Base-by-base conservation (phyloP, 2,888 invertebrate species). In the Drosophila quinaria region DNA sequence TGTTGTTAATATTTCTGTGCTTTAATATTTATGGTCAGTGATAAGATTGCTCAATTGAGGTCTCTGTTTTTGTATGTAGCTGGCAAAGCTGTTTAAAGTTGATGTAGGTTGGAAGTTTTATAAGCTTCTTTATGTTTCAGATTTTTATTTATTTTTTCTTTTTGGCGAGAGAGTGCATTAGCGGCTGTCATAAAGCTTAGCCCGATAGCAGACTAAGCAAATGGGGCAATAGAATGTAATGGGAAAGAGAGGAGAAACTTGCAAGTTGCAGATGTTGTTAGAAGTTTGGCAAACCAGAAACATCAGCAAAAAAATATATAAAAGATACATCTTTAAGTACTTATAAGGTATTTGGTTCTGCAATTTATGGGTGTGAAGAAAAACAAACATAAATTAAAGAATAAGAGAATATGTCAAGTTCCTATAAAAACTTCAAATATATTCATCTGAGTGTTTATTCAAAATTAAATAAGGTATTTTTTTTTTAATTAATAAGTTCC, bases 31-130 rank as follows among this genome's bases (percentile, higher is more conserved):
- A 86, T 89, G 85, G 75, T 49, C 73, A 70, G 64, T 84, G 87
- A 87, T 89, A 89, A 86, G 85, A 81, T 81, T 89, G 87, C 80
- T 74, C 89, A 83, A 89, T 83, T 78, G 84, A 62, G 70, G 84
- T 65, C 83, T 74, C 50, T 59, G 65, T 62, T 49, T 55, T 35
- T 61, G 63, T 46, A 29, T 58, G 63, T 46, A 35, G 55, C 22
- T 47, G 47, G 67, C 62, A 58, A 78, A 73, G 71, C 81, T 71
- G 70, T 74, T 80, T 71, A 66, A 72, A 75, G 89, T 86, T 86
- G 89, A 89, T 70, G 86, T 86, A 86, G 89, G 86, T 86, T 86
- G 76, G 65, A 70, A 87, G 74, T 89, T 76, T 72, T 71, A 70
- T 83, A 88, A 84, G 83, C 74, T 70, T 74, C 58, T 88, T 64